Base-by-base conservation (phyloP, 2,888 invertebrate species). In the Hirtodrosophila confusa region DNA sequence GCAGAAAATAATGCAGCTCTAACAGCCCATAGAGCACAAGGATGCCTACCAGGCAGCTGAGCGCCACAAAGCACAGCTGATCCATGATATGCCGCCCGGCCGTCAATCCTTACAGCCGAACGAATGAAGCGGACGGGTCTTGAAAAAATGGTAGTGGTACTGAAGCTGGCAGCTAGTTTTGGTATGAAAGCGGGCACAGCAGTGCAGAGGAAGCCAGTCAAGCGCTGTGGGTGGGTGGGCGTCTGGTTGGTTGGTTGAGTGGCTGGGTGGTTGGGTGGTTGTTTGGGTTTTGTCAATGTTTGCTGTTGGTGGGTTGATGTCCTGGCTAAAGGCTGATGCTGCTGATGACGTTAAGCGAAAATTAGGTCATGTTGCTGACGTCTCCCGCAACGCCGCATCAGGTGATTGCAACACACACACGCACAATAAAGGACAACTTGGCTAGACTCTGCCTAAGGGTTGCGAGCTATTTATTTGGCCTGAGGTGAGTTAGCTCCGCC, bases 1-100 rank as follows among this genome's bases (percentile, higher is more conserved):
- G 93, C 71, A 95, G 89, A 88, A 96, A 94, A 90, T 96, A 96
- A 90, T 95, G 95, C 41, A 96, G 91, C 91, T 96, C 96, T 80
- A 95, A 93, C 57, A 94, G 89, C 49, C 93, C 91, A 86, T 95
- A 94, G 6, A 95, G 89, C 31, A 94, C 77, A 62, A 95, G 77
- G 33, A 91, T 62, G 47, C 69, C 71, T 62, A 84, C 74, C 58
- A 91, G 83, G 70, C 80, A 88, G 77, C 89, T 78, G 55, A 89
- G 83, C 36, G 87, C 71, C 62, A 89, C 78, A 71, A 87, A 90
- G 78, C 91, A 89, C 83, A 89, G 83, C 76, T 79, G 72, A 57
- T 82, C 80, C 82, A 80, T 80, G 47, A 36, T 24, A 31, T 17
- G 40, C 3, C 8, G 9, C 44, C 23, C 9, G 9, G 24, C 4